These are phyloP conservation scores for Trachelus stipa DNA, from an alignment of 2,888 invertebrate species.

Conservation along the genomic window DNA sequence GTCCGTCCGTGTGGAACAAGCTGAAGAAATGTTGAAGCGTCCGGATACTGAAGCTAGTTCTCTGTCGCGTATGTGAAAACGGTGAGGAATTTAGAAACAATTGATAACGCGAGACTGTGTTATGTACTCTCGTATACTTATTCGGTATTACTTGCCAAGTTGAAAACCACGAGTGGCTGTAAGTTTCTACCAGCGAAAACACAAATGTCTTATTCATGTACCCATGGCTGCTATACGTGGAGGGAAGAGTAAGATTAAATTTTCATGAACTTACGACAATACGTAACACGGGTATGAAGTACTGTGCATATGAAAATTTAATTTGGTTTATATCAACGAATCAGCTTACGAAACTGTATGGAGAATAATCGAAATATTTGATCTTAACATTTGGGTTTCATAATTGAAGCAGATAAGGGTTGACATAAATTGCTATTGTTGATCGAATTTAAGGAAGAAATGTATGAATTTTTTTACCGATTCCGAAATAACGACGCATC, in stretches of 20 bases:
- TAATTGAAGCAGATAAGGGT: background rate
- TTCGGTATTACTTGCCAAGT: background rate
- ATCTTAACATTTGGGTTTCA: background rate
- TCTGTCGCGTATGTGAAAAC: background rate
- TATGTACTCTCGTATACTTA: background rate
- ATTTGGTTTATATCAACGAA: slow-evolving; percentile 36
- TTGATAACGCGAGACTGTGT: background rate
- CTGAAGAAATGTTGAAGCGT: background rate
- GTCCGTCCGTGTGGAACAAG: background rate
- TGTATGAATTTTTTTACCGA: background rate
- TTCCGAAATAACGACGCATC: background rate
- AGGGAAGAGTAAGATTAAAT: slow-evolving; percentile 35
- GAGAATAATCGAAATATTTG: slow-evolving; percentile 15
- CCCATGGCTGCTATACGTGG: background rate
- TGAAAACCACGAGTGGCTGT: background rate
- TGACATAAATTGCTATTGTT: background rate
- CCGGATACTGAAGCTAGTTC: background rate
- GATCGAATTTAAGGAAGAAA: background rate
- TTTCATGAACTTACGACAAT: slow-evolving; percentile 45
- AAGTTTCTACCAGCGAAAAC: background rate
- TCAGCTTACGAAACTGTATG: background rate
- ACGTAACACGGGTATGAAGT: slow-evolving; percentile 40
- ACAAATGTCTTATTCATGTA: background rate
- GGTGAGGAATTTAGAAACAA: background rate
- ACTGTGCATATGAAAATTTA: slow-evolving; percentile 44